Base-by-base conservation (phyloP, 1,140 invertebrate species). In the Lamellibrachia luymesi region DNA sequence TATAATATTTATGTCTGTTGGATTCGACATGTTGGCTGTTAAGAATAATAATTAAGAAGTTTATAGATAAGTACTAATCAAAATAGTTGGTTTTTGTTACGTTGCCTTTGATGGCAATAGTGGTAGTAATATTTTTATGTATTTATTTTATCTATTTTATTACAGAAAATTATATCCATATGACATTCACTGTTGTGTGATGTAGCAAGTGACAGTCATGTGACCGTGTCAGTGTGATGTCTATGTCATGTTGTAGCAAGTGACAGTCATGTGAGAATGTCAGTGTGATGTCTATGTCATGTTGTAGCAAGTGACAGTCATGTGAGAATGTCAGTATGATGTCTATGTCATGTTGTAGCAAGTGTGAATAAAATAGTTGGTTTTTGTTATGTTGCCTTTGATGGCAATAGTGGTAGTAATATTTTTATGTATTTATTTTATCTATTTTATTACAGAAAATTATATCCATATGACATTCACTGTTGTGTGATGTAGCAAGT, bases 331-430 rank as follows among this genome's bases (percentile, higher is more conserved):
- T 80, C 64, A 80, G 64, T 80, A 2, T 17, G 13, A 80, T 80
- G 64, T 80, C 13, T 6, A 22, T 22, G 4, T 80, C 64, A 22
- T 80, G 64, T 80, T 80, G 64, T 93, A 96, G 95, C 94, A 95
- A 95, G 95, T 96, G 25, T 80, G 13, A 2, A 17, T 80, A 80
- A 80, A n/a, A n/a, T n/a, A n/a, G 64, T 80, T 80, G 64, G 64
- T 6, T 80, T 80, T 80, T 22, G 25, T 80, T 52, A 6, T 52
- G 10, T 52, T 80, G 13, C 4, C 25, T n/a, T n/a, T n/a, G n/a
- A n/a, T n/a, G 13, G 64, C 6, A 80, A 80, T 80, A 80, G 64
- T 80, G 4, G 64, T 80, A 80, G 2, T 17, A 80, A 80, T 22
- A 13, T 10, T 22, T 80, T 52, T 4, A 52, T 52, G 10, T 52